Conservation (phyloP, 1,140 invertebrate species). For the Drosophila seguyi region DNA sequence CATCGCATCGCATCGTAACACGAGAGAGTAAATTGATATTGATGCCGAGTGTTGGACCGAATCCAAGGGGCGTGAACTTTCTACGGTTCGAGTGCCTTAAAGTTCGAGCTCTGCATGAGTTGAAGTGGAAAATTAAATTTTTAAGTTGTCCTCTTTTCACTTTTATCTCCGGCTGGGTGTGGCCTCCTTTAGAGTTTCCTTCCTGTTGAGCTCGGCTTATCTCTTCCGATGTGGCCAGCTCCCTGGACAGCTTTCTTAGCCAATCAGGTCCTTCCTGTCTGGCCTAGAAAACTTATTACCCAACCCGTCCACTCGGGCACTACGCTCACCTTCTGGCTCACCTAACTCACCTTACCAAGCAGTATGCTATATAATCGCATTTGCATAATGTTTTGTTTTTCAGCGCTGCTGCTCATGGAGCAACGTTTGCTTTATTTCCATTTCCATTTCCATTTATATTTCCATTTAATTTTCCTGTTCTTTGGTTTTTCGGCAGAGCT, state of each 20-base stretch:
- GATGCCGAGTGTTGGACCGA: conserved; percentile 55
- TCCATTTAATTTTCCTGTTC: conserved; percentile 69
- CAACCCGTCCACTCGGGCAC: conserved; percentile 2
- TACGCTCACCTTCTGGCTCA: background rate
- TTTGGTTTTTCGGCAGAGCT: conserved; percentile 27
- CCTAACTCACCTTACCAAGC: conserved; percentile 18
- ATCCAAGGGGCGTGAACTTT: conserved; percentile 33
- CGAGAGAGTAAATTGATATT: conserved; percentile 69
- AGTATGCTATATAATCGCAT: conserved; percentile 28
- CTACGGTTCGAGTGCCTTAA: conserved; percentile 11
- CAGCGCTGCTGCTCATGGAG: conserved; percentile 3
- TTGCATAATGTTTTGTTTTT: conserved; percentile 62
- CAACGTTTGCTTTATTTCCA: conserved; percentile 63
- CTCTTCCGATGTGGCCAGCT: conserved; percentile 50
- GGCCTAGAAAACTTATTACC: conserved; percentile 48
- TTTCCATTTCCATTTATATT: conserved; percentile 60
- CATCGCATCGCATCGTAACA: conserved; percentile 24
- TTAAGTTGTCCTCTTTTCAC: conserved; percentile 7
- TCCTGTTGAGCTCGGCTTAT: conserved; percentile 27
- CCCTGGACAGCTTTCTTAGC: conserved; percentile 48
- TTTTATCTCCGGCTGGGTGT: conserved; percentile 24
- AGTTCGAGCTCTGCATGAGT: conserved; percentile 12
- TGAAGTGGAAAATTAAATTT: conserved; percentile 23
- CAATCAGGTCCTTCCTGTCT: conserved; percentile 48
- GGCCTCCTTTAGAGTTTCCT: conserved; percentile 37